Percentiles rank a stretch among this genome's conserved stretches.
These are phyloP conservation scores for Leucoraja ocellata DNA, from an alignment of 2,797 vertebrate species.

Conservation along the genomic window DNA sequence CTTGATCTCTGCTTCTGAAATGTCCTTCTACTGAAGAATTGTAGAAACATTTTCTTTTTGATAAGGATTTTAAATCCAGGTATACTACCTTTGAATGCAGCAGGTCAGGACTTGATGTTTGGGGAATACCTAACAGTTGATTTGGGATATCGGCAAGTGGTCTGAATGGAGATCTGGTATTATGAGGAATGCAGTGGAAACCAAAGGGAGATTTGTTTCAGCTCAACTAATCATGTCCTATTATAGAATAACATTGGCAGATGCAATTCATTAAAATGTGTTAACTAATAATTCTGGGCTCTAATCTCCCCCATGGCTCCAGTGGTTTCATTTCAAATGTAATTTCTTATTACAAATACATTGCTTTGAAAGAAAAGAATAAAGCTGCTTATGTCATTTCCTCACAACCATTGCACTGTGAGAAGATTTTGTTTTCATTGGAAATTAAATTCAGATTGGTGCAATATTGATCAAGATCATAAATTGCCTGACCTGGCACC, in stretches of 20 bases:
- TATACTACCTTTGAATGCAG: neutral
- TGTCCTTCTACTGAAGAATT: neutral
- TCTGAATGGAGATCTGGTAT: neutral
- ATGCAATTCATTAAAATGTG: neutral
- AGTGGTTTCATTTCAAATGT: neutral
- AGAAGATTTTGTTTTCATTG: neutral
- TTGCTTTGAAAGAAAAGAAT: neutral
- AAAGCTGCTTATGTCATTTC: neutral
- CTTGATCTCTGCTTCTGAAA: no score
- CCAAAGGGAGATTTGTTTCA: neutral
- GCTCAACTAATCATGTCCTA: neutral
- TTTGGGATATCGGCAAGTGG: neutral
- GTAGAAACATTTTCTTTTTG: neutral
- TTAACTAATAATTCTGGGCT: neutral
- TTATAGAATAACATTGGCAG: neutral
- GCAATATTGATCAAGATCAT: neutral
- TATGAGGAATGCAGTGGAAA: neutral
- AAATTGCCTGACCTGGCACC: neutral
- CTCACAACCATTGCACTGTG: neutral
- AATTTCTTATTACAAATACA: neutral
- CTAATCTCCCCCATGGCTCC: neutral
- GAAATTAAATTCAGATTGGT: neutral
- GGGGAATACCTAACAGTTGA: neutral
- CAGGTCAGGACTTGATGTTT: neutral
- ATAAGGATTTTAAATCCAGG: neutral